A percentile compares a stretch with the other conserved stretches of the same genome.
Evolutionary conservation across 2,888 invertebrate genomes (phyloP).

Genomic region (Exocentrus adspersus): DNA sequence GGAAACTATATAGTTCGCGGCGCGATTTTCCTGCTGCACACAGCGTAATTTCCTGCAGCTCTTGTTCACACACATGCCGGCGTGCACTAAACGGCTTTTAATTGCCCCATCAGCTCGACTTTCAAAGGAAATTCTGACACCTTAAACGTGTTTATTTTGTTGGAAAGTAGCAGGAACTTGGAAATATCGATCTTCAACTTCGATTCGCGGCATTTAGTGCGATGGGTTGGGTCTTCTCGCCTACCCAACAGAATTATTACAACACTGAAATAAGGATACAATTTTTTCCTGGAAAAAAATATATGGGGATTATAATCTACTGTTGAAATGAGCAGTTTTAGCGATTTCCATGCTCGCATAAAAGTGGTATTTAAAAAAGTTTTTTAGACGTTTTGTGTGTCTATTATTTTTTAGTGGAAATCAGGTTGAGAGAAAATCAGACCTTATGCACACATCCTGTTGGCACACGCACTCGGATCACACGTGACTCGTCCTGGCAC

Average conservation of each 20-base stretch:
- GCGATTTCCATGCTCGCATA: too few relatives aligned
- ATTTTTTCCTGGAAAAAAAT: too few relatives aligned
- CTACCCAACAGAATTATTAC: too few relatives aligned
- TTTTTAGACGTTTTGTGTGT: too few relatives aligned
- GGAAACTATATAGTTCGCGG: too few relatives aligned
- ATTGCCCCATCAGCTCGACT: background rate
- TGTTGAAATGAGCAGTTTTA: too few relatives aligned
- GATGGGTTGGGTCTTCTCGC: too few relatives aligned
- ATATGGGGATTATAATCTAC: too few relatives aligned
- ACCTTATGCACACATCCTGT: conserved; percentile 1
- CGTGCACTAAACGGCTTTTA: background rate
- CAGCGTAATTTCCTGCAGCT: background rate
- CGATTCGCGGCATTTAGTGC: background rate
- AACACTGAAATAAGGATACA: too few relatives aligned
- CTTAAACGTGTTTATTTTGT: conserved; percentile 4
- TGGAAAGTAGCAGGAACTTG: background rate
- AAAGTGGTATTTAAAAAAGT: too few relatives aligned
- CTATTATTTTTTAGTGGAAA: too few relatives aligned
- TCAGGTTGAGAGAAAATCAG: background rate
- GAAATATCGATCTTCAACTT: conserved; percentile 3
- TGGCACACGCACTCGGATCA: background rate
- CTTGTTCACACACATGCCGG: background rate
- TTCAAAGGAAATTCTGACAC: conserved; percentile 4
- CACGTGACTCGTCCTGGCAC: conserved; percentile 26
- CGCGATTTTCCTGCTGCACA: background rate